Percentiles rank a stretch among this genome's conserved stretches.
Conservation (phyloP, 1,140 invertebrate genomes). For the Muscidifurax raptorellus region DNA sequence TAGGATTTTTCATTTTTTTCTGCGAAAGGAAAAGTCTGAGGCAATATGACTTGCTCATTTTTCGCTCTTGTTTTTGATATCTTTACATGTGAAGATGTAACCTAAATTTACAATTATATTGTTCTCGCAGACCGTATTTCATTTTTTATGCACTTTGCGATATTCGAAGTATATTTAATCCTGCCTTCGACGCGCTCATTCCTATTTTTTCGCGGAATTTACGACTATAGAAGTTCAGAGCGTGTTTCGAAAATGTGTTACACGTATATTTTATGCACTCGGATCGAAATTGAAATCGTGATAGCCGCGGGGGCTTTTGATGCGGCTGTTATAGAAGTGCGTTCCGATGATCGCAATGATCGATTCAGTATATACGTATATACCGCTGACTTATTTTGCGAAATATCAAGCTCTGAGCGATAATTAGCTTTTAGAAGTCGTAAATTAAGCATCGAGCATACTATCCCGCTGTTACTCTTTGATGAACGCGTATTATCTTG, state of each 20-base stretch:
- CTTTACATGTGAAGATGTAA: neutral
- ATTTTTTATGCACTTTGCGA: neutral
- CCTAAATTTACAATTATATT: neutral
- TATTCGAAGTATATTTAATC: neutral
- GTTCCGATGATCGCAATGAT: neutral
- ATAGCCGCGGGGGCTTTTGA: neutral
- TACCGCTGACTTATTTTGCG: neutral
- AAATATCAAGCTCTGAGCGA: neutral
- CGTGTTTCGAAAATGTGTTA: neutral
- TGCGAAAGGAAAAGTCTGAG: neutral
- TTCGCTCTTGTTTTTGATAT: neutral
- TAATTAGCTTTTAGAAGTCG: conserved; percentile 23
- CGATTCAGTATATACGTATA: too few species aligned
- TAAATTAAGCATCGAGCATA: conserved; percentile 11
- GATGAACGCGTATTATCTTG: neutral
- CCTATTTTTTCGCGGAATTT: neutral
- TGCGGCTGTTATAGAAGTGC: neutral
- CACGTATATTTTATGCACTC: neutral
- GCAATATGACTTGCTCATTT: neutral
- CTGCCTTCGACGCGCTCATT: neutral
- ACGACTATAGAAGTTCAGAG: neutral
- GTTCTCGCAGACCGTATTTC: neutral
- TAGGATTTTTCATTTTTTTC: conserved; percentile 3
- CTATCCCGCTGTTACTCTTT: neutral
- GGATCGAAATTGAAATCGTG: conserved; percentile 17